Evolutionary conservation across 2,888 invertebrate genomes (phyloP).

Genomic region (Lasioglossum zephyrum): DNA sequence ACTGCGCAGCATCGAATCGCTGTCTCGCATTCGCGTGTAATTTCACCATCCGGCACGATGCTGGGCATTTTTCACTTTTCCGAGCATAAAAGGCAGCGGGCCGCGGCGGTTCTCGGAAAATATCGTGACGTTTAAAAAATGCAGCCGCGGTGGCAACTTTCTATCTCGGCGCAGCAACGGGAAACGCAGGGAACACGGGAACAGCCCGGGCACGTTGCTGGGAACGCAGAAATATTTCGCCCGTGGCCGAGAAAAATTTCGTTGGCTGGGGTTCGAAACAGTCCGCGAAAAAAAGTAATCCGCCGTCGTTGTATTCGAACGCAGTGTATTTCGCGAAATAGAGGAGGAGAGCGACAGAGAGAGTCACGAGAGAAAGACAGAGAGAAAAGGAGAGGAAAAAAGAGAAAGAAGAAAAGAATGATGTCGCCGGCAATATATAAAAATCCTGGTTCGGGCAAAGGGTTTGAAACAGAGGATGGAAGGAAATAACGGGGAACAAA

Average conservation of each 20-base stretch:
- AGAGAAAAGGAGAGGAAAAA: neutral
- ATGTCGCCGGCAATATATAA: slow-evolving; percentile 13
- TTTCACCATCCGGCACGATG: neutral
- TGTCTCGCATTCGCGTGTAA: neutral
- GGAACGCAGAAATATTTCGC: slow-evolving; percentile 20
- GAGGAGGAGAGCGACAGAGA: neutral
- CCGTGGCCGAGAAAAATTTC: slow-evolving; percentile 21
- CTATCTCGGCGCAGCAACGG: slow-evolving; percentile 4
- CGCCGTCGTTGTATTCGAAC: neutral
- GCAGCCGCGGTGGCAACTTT: slow-evolving; percentile 7
- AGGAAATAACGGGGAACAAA: slow-evolving; percentile 28
- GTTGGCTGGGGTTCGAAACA: slow-evolving; percentile 10
- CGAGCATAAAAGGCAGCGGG: neutral
- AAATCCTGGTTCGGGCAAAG: neutral
- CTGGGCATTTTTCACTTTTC: slow-evolving; percentile 9
- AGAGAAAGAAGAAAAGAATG: neutral
- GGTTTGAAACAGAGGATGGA: neutral
- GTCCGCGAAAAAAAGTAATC: slow-evolving; percentile 15
- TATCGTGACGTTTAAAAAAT: slow-evolving; percentile 16
- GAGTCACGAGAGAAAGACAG: neutral
- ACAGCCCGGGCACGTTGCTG: neutral
- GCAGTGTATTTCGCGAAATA: neutral
- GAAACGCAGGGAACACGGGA: neutral
- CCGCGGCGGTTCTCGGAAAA: slow-evolving; percentile 1
- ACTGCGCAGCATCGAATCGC: neutral